Percentiles rank a stretch among this genome's conserved stretches.
Conservation (phyloP, 23 tunicate genomes). For the Ciona savignyi region DNA sequence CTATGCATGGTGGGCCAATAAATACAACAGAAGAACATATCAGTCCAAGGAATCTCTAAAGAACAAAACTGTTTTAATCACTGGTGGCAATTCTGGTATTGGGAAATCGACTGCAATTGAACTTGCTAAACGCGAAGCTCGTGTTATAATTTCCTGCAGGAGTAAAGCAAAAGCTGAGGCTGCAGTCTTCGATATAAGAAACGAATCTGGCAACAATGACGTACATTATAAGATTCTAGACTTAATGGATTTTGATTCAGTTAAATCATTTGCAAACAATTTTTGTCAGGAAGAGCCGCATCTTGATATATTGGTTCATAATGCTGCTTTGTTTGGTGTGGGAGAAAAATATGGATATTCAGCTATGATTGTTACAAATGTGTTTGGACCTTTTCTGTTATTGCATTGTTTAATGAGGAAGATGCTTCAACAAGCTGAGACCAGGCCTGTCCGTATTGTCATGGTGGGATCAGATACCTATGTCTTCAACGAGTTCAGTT, state of each 20-base stretch:
- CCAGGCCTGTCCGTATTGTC: background rate
- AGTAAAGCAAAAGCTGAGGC: background rate
- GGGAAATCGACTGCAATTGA: background rate
- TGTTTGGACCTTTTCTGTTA: background rate
- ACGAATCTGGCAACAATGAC: background rate
- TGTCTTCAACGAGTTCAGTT: background rate
- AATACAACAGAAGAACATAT: background rate
- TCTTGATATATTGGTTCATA: background rate
- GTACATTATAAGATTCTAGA: background rate
- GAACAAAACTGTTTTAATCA: background rate
- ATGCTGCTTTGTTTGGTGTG: background rate
- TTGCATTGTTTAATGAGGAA: background rate
- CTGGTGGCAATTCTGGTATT: background rate
- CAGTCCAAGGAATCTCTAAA: background rate
- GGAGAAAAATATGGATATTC: conserved; percentile 1
- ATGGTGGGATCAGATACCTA: background rate
- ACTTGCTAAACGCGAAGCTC: background rate
- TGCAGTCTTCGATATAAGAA: background rate
- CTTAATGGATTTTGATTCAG: background rate
- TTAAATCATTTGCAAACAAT: background rate
- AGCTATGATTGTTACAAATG: background rate
- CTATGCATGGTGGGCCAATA: background rate
- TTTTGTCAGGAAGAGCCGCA: background rate
- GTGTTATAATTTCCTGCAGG: background rate
- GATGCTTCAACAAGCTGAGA: background rate